Conservation (phyloP, 1,140 invertebrate genomes). For the Aphelinus certus region DNA sequence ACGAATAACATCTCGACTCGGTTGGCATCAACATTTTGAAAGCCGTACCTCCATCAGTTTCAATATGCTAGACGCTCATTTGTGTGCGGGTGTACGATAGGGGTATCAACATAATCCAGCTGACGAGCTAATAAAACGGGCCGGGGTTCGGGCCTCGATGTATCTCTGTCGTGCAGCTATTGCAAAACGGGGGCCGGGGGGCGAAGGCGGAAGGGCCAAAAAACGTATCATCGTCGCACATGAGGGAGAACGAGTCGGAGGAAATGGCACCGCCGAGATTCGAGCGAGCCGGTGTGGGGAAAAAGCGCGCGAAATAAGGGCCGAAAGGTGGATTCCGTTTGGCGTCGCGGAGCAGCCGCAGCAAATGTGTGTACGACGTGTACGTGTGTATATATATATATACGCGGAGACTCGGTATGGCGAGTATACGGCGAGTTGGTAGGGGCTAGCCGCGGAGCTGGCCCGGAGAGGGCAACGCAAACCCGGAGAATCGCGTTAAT, state of each 20-base stretch:
- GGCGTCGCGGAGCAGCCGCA: background rate
- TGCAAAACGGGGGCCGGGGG: constrained; percentile 7
- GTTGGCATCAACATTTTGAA: too few relatives aligned
- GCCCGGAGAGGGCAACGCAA: too few relatives aligned
- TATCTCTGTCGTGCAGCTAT: background rate
- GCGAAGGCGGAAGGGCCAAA: constrained; percentile 11
- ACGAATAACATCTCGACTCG: too few relatives aligned
- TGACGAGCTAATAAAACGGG: constrained; percentile 25
- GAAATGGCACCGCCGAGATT: background rate
- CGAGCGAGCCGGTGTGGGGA: background rate
- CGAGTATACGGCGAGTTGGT: too few relatives aligned
- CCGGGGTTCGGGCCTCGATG: background rate
- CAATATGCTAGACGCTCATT: too few relatives aligned
- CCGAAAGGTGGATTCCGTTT: background rate
- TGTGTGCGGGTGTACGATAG: background rate
- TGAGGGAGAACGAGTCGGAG: constrained; percentile 10
- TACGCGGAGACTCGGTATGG: too few relatives aligned
- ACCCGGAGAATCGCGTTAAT: constrained; percentile 18
- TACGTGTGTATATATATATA: too few relatives aligned
- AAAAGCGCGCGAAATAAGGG: background rate
- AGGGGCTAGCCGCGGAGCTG: too few relatives aligned
- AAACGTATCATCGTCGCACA: too few relatives aligned
- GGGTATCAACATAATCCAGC: background rate
- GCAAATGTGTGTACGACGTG: background rate
- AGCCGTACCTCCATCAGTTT: too few relatives aligned